These are phyloP conservation scores for Scylla paramamosain DNA, from an alignment of 1,140 invertebrate genomes.

Conservation along the genomic window DNA sequence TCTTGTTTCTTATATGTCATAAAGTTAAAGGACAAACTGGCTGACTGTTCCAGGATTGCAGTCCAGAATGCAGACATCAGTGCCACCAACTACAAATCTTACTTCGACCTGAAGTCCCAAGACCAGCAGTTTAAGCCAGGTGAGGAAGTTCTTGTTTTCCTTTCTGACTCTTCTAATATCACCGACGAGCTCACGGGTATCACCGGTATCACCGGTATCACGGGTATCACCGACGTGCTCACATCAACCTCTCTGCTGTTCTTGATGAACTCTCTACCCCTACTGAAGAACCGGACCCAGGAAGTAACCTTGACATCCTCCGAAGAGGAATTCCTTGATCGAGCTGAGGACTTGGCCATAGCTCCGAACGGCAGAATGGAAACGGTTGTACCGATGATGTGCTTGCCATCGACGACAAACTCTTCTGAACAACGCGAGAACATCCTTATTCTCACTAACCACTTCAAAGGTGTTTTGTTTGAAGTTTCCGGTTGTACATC, in stretches of 20 bases:
- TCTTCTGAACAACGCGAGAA: background rate
- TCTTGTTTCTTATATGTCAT: too few relatives aligned
- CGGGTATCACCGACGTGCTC: background rate
- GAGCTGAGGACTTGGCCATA: too few relatives aligned
- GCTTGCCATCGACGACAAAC: background rate
- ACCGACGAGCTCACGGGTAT: background rate
- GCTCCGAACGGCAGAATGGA: too few relatives aligned
- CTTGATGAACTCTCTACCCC: too few relatives aligned
- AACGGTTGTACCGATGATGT: too few relatives aligned
- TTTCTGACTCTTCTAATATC: background rate
- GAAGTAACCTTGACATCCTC: too few relatives aligned
- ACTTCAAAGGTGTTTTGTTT: conserved; percentile 24
- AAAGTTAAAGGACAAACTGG: too few relatives aligned
- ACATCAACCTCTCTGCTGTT: background rate
- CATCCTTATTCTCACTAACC: background rate
- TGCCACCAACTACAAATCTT: too few relatives aligned
- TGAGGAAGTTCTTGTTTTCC: conserved; percentile 33
- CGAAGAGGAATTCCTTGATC: too few relatives aligned
- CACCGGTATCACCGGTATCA: background rate
- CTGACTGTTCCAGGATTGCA: too few relatives aligned
- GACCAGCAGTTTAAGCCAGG: conserved; percentile 17
- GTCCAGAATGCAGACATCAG: background rate
- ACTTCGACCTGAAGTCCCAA: conserved; percentile 30
- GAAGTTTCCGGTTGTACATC: background rate
- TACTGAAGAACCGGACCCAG: background rate